Base-by-base conservation (phyloP, 2,888 invertebrate species). In the Thelaira solivaga region DNA sequence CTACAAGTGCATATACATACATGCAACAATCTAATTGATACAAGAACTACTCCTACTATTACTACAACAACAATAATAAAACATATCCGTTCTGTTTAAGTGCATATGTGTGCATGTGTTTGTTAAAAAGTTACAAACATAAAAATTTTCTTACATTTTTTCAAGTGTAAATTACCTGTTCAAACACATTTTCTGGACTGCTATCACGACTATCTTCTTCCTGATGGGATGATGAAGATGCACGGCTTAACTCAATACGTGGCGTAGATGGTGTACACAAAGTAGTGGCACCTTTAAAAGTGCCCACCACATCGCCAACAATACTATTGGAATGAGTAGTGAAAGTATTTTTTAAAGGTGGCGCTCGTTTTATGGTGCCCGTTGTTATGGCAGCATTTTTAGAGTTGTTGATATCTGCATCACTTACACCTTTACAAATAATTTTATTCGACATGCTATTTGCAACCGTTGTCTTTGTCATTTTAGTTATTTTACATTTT, bases 231-330 rank as follows among this genome's bases (percentile, higher is more conserved):
- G 96, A 95, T 87, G 95, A 95, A 85, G 95, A 95, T 4, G 96
- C 96, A 82, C 96, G 92, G 82, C 96, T 96, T 87, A 96, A 94
- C 90, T 96, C 96, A 83, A 96, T 96, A 84, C 96, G 92, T 20
- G 96, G 96, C 61, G 96, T 94, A 81, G 92, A 91, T 18, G 95
- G 94, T 49, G 94, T 92, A 82, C 91, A 82, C 82, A 88, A 61
- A 80, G 86, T 84, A 77, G 86, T 77, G 68, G 84, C 76, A 69
- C 85, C 83, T 22, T 45, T 81, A 47, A 69, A 69, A 1, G 39
- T 11, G 10, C 13, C 2, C 1, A 13, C 2, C 67, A 26, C 26
- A 20, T 69, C 79, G 75, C 41, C 31, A 26, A 13, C 61, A 61
- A 78, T 36, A 11, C 76, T 67, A 11, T 74, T 76, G 45, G 49